These are phyloP conservation scores for Drosophila greeni DNA, from an alignment of 2,888 invertebrate species.

Conservation along the genomic window DNA sequence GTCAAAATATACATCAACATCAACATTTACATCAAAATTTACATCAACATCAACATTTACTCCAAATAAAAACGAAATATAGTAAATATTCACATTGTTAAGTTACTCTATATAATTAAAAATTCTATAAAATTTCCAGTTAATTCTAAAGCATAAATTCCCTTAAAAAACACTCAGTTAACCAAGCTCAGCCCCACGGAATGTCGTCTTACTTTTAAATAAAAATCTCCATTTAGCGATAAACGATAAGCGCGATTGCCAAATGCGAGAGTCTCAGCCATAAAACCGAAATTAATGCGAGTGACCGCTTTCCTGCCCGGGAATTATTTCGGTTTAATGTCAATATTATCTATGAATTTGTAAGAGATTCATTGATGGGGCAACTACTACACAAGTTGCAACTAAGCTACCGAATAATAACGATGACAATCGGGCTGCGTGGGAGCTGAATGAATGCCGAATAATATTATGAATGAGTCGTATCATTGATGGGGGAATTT, in stretches of 20 bases:
- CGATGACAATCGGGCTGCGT: slow-evolving; percentile 16
- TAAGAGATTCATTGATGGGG: slow-evolving; percentile 7
- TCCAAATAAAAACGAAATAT: too few species aligned
- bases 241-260: background rate
- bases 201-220: background rate
- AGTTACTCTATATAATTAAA: background rate
- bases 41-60: too few species aligned
- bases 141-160: background rate
- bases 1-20: too few species aligned
- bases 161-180: too few species aligned
- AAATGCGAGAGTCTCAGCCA: background rate
- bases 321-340: slow-evolving; percentile 1
- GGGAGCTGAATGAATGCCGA: slow-evolving; percentile 19
- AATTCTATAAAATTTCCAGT: background rate
- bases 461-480: slow-evolving; percentile 9
- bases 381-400: background rate
- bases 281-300: slow-evolving; percentile 5
- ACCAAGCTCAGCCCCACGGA: background rate
- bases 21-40: too few species aligned
- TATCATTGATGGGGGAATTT: slow-evolving; percentile 22
- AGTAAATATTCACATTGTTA: background rate
- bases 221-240: background rate
- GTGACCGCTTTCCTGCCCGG: slow-evolving; percentile 4
- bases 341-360: slow-evolving; percentile 3
- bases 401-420: slow-evolving; percentile 4